phyloP scores from a whole-genome alignment of 2,888 invertebrate genomes.

The Agrochola circellaris region DNA sequence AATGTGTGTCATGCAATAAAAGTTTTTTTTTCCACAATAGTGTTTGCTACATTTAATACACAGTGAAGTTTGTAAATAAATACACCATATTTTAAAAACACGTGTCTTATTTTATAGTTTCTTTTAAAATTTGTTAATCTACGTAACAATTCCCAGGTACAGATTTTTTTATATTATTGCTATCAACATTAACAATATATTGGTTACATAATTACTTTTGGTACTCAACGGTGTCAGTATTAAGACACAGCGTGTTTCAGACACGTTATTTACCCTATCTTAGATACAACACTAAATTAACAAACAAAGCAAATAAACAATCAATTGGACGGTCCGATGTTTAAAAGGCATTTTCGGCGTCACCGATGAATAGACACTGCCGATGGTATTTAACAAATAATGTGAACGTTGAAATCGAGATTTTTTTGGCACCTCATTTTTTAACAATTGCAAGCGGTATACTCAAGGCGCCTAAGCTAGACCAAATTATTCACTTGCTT shows the following conservation, averaged over 20 bases:
- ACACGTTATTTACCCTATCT: slow-evolving; percentile 51
- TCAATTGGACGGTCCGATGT: slow-evolving; percentile 78
- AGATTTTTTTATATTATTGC: slow-evolving; percentile 52
- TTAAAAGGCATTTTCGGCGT: slow-evolving; percentile 69
- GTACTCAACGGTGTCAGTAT: slow-evolving; percentile 51
- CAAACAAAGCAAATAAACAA: slow-evolving; percentile 77
- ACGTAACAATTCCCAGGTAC: slow-evolving; percentile 62
- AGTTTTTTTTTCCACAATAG: slow-evolving; percentile 34
- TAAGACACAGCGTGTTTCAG: slow-evolving; percentile 31
- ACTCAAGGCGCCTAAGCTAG: slow-evolving; percentile 50
- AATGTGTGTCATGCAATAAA: slow-evolving; percentile 25
- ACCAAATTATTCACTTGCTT: slow-evolving; percentile 67
- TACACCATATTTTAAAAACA: slow-evolving; percentile 41
- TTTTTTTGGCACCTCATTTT: slow-evolving; percentile 61
- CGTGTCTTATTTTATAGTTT: slow-evolving; percentile 44
- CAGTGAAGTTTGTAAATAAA: slow-evolving; percentile 34
- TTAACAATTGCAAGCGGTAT: slow-evolving; percentile 59
- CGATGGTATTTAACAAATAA: slow-evolving; percentile 14
- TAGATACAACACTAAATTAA: slow-evolving; percentile 62
- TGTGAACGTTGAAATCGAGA: slow-evolving; percentile 27
- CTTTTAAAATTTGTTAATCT: slow-evolving; percentile 53
- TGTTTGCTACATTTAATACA: slow-evolving; percentile 42
- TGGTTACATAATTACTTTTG: slow-evolving; percentile 59
- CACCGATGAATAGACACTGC: slow-evolving; percentile 49
- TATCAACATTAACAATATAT: slow-evolving; percentile 53